phyloP scores from a whole-genome alignment of 2,113 vertebrate genomes.

The Actenoides lindsayi region DNA sequence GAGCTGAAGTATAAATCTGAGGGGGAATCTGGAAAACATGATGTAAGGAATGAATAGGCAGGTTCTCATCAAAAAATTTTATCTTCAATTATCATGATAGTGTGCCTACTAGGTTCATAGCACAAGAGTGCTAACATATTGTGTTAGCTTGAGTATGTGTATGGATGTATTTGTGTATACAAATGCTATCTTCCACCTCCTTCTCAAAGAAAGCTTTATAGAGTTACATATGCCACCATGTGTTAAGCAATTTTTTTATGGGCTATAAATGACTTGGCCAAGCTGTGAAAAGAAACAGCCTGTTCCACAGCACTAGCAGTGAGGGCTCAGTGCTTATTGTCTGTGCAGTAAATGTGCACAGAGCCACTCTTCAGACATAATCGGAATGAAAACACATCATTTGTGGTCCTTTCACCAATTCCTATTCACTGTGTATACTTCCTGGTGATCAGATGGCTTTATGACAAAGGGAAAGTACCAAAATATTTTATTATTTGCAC shows the following conservation, averaged over 20 bases:
- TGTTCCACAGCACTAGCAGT: constrained; percentile 45
- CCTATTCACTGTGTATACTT: not conserved
- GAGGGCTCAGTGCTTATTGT: constrained; percentile 37
- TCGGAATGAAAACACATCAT: not conserved
- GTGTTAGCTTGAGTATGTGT: not conserved
- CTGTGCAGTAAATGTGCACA: not conserved
- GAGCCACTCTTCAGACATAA: not conserved
- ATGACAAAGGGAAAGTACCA: not conserved
- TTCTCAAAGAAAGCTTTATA: constrained; percentile 32
- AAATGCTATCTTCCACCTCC: constrained; percentile 64
- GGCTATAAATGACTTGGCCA: constrained; percentile 59
- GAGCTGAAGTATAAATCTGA: constrained; percentile 49
- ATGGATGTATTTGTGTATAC: constrained; percentile 45
- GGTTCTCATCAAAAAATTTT: constrained; percentile 19
- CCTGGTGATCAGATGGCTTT: not conserved
- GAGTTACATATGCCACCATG: constrained; percentile 59
- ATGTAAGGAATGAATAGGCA: constrained; percentile 25
- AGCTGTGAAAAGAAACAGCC: constrained; percentile 68
- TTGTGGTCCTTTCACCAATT: not conserved
- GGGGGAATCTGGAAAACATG: constrained; percentile 36
- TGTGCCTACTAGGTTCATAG: constrained; percentile 5
- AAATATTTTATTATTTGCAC: not conserved
- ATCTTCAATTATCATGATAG: not conserved
- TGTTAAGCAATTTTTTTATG: constrained; percentile 60
- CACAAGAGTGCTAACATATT: constrained; percentile 45